A percentile compares a stretch with the other conserved stretches of the same genome.
Evolutionary conservation across 1,140 invertebrate species (phyloP).

Genomic region (Myzus persicae): DNA sequence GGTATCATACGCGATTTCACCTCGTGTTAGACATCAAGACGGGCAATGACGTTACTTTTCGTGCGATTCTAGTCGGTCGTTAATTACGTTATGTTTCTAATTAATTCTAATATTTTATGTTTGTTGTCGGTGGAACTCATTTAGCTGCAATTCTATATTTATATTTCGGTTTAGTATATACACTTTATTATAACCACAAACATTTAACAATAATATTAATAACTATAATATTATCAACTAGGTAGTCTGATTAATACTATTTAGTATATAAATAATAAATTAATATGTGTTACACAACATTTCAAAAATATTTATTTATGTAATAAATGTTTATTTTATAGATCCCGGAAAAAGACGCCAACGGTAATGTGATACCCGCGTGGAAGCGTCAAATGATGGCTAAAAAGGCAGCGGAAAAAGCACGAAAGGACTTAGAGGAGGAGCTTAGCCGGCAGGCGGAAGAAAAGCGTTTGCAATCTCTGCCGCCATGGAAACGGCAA

Average conservation of each 20-base stretch:
- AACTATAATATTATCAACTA: not conserved
- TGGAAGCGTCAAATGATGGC: conserved; percentile 96
- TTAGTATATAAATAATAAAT: not conserved
- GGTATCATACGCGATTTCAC: not conserved
- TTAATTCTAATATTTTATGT: not conserved
- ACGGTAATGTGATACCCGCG: conserved; percentile 87
- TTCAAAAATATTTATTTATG: not conserved
- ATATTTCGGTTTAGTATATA: not conserved
- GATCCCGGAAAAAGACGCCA: conserved; percentile 87
- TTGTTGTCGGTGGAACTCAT: too few relatives aligned
- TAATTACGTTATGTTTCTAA: not conserved
- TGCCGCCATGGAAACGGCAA: conserved; percentile 93
- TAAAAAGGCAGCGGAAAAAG: conserved; percentile 89
- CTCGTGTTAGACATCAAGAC: conserved; percentile 23
- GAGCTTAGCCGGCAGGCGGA: conserved; percentile 83
- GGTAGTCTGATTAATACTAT: too few relatives aligned
- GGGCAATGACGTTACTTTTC: not conserved
- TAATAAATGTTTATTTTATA: conserved; percentile 65
- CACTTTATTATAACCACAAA: not conserved
- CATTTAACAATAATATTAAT: not conserved
- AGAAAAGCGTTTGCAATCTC: conserved; percentile 81
- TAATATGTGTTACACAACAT: not conserved
- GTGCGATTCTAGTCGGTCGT: not conserved
- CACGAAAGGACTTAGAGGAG: conserved; percentile 87
- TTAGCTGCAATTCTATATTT: too few relatives aligned